phyloP scores from a whole-genome alignment of 2,797 vertebrate species.

The Hapalemur alaotrensis region DNA sequence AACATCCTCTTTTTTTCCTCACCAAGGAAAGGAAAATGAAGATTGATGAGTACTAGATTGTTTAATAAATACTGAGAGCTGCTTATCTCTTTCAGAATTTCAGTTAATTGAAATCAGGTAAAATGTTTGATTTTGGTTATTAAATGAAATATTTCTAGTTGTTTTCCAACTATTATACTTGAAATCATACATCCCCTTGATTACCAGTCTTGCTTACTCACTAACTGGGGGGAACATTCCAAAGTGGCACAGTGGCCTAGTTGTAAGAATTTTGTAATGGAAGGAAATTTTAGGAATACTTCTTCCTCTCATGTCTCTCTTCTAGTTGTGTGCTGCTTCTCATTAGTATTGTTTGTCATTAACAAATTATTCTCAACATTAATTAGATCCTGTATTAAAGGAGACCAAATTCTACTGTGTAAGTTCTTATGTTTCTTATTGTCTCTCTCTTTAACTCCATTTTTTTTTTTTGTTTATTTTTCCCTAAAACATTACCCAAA shows the following conservation, averaged over 20 bases:
- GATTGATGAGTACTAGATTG: neutral
- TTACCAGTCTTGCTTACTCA: neutral
- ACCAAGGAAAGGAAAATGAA: neutral
- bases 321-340: neutral
- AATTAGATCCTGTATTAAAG: neutral
- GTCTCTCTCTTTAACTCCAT: neutral
- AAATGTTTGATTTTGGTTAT: neutral
- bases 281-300: neutral
- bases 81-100: neutral
- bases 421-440: neutral
- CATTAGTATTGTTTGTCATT: neutral
- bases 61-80: neutral
- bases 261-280: neutral
- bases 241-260: neutral
- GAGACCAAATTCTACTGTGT: neutral
- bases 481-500: neutral
- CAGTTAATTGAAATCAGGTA: neutral
- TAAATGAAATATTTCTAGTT: neutral
- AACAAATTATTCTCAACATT: neutral
- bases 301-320: neutral
- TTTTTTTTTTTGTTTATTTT: neutral
- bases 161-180: neutral
- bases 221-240: neutral
- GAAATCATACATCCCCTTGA: neutral
- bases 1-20: neutral